Percentiles rank a stretch among this genome's conserved stretches.
phyloP scores from a whole-genome alignment of 64 coral and sea anemone genomes.

The Cladopsammia gracilis region DNA sequence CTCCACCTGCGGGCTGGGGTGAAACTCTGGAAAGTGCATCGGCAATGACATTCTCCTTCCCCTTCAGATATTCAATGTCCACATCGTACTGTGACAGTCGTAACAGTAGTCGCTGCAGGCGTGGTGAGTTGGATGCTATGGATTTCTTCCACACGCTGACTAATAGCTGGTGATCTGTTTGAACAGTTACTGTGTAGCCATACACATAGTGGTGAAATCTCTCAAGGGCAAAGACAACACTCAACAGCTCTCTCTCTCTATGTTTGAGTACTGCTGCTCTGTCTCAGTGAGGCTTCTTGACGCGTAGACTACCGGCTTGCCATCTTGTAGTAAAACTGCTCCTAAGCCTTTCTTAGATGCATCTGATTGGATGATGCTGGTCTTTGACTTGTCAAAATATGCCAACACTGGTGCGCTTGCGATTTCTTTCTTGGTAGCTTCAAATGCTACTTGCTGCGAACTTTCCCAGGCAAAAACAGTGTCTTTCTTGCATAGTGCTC shows the following conservation, averaged over 20 bases:
- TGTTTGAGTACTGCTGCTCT: not conserved
- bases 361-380: not conserved
- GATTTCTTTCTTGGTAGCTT: not conserved
- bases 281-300: not conserved
- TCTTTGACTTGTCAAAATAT: not conserved
- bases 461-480: not conserved
- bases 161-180: slow-evolving; percentile 3
- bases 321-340: too few species aligned
- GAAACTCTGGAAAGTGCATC: slow-evolving; percentile 21
- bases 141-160: slow-evolving; percentile 31
- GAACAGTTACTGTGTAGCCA: not conserved
- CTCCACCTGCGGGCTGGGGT: not conserved
- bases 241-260: not conserved
- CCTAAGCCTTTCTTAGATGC: not conserved
- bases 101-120: slow-evolving; percentile 4
- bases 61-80: slow-evolving; percentile 25
- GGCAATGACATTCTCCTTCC: slow-evolving; percentile 1
- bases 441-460: not conserved
- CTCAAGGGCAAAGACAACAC: slow-evolving; percentile 6
- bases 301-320: too few species aligned
- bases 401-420: not conserved
- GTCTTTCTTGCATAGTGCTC: slow-evolving; percentile 48
- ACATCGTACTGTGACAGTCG: slow-evolving; percentile 2
- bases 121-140: not conserved
- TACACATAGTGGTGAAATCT: slow-evolving; percentile 20